These are phyloP conservation scores for Arrhopalites spinosus DNA, from an alignment of 2,888 invertebrate species.

Conservation along the genomic window DNA sequence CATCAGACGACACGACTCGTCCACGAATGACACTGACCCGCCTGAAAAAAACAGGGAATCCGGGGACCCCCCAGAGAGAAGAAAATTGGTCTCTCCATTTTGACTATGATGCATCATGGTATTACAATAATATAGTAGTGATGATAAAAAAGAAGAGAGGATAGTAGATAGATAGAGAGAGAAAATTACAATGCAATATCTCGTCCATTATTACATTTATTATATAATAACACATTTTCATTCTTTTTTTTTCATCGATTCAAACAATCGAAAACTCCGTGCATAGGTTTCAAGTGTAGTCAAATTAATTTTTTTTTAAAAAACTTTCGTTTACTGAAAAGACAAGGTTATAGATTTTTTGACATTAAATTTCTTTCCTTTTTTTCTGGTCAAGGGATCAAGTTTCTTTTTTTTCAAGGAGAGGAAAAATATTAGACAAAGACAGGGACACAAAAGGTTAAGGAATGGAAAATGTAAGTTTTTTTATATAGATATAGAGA, in stretches of 20 bases:
- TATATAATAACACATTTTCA: too few species aligned
- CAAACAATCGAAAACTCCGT: neutral
- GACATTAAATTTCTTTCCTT: neutral
- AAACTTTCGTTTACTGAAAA: constrained; percentile 3
- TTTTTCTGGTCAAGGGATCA: constrained; percentile 8
- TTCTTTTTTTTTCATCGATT: neutral
- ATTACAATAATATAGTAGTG: neutral
- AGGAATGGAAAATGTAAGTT: constrained; percentile 30
- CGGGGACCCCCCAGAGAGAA: constrained; percentile 27
- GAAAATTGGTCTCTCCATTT: constrained; percentile 40
- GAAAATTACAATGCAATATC: constrained; percentile 24
- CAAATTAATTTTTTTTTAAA: neutral
- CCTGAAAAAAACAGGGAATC: constrained; percentile 70
- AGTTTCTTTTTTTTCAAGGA: constrained; percentile 34
- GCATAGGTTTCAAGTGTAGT: constrained; percentile 9
- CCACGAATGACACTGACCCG: constrained; percentile 99
- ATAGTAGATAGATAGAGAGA: constrained; percentile 30
- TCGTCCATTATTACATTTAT: too few species aligned
- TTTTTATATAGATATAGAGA: neutral
- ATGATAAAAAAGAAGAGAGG: constrained; percentile 39
- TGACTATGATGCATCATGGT: constrained; percentile 28
- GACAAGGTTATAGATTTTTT: constrained; percentile 4
- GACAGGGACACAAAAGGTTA: constrained; percentile 57
- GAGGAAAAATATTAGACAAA: constrained; percentile 55
- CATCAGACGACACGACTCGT: constrained; percentile 91